Base-by-base conservation (phyloP, 2,113 vertebrate species). In the Marcusenius ussheri region DNA sequence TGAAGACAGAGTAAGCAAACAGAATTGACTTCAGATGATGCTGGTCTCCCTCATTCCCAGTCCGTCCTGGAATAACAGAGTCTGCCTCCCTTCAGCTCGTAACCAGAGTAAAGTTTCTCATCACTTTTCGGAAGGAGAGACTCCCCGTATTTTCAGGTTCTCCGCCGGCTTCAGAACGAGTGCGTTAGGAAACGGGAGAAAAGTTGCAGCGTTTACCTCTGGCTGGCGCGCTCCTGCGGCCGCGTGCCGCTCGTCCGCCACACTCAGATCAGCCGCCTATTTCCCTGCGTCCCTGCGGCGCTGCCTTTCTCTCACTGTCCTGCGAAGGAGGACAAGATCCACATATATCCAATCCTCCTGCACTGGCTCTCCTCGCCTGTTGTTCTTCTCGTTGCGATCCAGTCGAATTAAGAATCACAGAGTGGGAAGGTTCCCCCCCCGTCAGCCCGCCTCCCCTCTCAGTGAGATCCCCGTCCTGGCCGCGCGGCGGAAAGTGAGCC, bases 231-330 rank as follows among this genome's bases (percentile, higher is more conserved):
- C 47, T 83, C 85, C 93, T 88, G 89, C 10, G 5, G 11, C 91
- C 90, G 88, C 89, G 90, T 90, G 90, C 89, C 11, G 83, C 58
- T 91, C 88, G 90, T 92, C 93, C 86, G 91, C 90, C 88, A 88
- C 35, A 89, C 83, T 86, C 92, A 91, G 91, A 35, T 89, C 90
- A 90, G 91, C 90, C 51, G 56, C 49, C 56, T 86, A 89, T 88
- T 35, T 74, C 93, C 92, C 91, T 58, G 70, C n/a, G 31, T 0
- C 93, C 91, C 91, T 58, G 70, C n/a, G 31, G 3, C 8, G 35
- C 87, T 50, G 21, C 89, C 90, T 90, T 87, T 66, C 19, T 89
- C 70, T 87, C 91, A 85, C 83, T 56, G 35, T 86, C 70, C 83
- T 77, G 42, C 27, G 42, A 8, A 45, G 88, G 39, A 58, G 51